These are phyloP conservation scores for Gonioctena quinquepunctata DNA, from an alignment of 1,140 invertebrate species.

Conservation along the genomic window DNA sequence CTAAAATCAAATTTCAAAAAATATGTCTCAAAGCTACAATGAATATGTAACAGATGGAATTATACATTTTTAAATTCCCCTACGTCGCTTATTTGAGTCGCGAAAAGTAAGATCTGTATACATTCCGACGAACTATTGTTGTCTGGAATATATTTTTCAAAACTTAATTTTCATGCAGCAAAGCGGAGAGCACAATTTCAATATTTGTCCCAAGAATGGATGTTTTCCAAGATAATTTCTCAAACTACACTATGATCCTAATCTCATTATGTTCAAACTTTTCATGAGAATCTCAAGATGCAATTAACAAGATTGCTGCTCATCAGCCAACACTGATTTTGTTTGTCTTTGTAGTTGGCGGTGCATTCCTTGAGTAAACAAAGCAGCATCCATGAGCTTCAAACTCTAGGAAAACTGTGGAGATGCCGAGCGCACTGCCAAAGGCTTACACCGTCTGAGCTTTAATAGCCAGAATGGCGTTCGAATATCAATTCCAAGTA, in stretches of 20 bases:
- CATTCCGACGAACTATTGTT: too few species aligned
- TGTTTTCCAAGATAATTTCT: neutral
- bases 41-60: too few species aligned
- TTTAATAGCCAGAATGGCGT: neutral
- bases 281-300: neutral
- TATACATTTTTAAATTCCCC: too few species aligned
- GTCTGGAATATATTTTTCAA: too few species aligned
- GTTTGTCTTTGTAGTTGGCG: constrained; percentile 12
- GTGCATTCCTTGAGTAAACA: constrained; percentile 4
- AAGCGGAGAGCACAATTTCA: neutral
- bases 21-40: too few species aligned
- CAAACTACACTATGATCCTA: neutral
- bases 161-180: too few species aligned
- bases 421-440: neutral
- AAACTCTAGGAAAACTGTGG: neutral
- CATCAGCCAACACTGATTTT: neutral
- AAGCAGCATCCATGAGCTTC: neutral
- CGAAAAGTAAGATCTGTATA: too few species aligned
- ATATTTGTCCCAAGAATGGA: neutral
- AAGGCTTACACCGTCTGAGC: neutral
- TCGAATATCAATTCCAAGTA: neutral
- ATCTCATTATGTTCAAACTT: neutral
- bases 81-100: too few species aligned
- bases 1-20: too few species aligned
- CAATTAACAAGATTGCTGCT: constrained; percentile 1